These are phyloP conservation scores for Drosophila micromelanica DNA, from an alignment of 1,140 invertebrate genomes.

Conservation along the genomic window DNA sequence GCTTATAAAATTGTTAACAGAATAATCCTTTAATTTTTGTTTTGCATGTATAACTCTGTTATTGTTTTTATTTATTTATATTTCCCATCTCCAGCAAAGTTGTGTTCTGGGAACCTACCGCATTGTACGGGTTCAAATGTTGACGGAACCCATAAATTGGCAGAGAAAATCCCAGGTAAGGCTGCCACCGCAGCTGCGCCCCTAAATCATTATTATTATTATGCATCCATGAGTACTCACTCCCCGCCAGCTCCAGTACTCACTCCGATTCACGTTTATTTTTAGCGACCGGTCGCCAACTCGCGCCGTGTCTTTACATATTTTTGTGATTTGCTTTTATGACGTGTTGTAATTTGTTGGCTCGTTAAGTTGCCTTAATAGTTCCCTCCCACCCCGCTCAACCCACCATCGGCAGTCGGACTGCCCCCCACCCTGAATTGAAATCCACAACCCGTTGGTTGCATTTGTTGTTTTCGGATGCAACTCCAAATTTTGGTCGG, in stretches of 20 bases:
- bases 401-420: not conserved
- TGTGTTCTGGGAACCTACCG: not conserved
- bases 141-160: slow-evolving; percentile 31
- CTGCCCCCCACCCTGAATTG: not conserved
- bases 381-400: slow-evolving; percentile 16
- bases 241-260: slow-evolving; percentile 9
- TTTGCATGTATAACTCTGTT: too few relatives aligned
- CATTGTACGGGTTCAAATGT: not conserved
- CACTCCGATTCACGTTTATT: slow-evolving; percentile 47
- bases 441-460: slow-evolving; percentile 34
- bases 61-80: too few relatives aligned
- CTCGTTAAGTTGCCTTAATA: slow-evolving; percentile 78
- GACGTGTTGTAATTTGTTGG: slow-evolving; percentile 80
- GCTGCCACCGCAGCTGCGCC: slow-evolving; percentile 59
- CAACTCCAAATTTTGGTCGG: slow-evolving; percentile 30
- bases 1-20: too few relatives aligned
- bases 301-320: slow-evolving; percentile 22
- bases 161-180: slow-evolving; percentile 55
- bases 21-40: too few relatives aligned
- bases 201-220: slow-evolving; percentile 69
- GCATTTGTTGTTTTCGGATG: slow-evolving; percentile 27
- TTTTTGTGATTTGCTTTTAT: slow-evolving; percentile 77
- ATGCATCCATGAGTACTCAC: slow-evolving; percentile 26
- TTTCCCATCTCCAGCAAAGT: not conserved
- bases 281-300: slow-evolving; percentile 45